phyloP scores from a whole-genome alignment of 2,888 invertebrate genomes.

The Mayetiola destructor region DNA sequence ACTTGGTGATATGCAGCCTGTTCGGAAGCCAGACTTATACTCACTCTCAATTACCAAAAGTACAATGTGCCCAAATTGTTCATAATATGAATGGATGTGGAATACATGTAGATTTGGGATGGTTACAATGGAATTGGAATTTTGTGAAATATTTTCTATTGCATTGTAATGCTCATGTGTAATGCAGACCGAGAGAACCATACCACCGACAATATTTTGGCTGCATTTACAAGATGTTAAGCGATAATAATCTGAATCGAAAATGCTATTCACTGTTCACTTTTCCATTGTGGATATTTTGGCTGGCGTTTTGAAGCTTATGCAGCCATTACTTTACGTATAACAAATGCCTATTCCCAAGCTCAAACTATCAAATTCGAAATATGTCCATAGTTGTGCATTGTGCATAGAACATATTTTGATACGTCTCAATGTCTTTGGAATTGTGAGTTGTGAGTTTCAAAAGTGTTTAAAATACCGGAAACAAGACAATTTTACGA shows the following conservation, averaged over 20 bases:
- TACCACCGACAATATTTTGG: neutral
- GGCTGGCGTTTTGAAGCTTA: neutral
- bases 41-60: too few relatives aligned
- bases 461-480: slow-evolving; percentile 7
- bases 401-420: neutral
- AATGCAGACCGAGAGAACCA: too few relatives aligned
- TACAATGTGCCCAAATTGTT: too few relatives aligned
- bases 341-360: neutral
- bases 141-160: too few relatives aligned
- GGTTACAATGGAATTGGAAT: too few relatives aligned
- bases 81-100: too few relatives aligned
- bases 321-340: neutral
- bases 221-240: slow-evolving; percentile 7
- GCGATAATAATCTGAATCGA: slow-evolving; percentile 10
- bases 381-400: neutral
- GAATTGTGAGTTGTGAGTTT: neutral
- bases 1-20: too few relatives aligned
- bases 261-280: too few relatives aligned
- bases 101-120: too few relatives aligned
- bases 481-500: slow-evolving; percentile 11
- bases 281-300: slow-evolving; percentile 3
- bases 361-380: neutral
- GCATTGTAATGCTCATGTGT: too few relatives aligned
- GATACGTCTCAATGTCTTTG: neutral
- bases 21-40: too few relatives aligned